Evolutionary conservation across 1,140 invertebrate genomes (phyloP), one percentile per base, ranked within the genome.

Genomic region (Amyelois transitella): DNA sequence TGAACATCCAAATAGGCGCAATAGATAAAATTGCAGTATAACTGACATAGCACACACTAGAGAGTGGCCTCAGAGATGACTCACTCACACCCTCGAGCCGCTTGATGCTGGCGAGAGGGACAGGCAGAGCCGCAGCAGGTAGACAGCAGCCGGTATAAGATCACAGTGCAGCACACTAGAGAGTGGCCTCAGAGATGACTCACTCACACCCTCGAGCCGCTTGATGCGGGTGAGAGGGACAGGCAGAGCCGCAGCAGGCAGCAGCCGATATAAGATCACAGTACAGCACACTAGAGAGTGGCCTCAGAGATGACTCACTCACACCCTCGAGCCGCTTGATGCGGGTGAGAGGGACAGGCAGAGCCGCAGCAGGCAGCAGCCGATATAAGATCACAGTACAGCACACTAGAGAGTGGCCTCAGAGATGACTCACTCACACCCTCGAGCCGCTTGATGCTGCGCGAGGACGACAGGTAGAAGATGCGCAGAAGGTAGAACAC

Each of bases 261-360:
- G 55, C 3, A 96, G 70, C 14, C 97, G 89, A 91, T 91, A 94
- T 7, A 91, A 91, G 84, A 96, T 96, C 1, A 97, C 90, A n/a
- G n/a, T n/a, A n/a, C n/a, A n/a, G n/a, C n/a, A n/a, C n/a, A n/a
- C 25, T 32, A 32, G 7, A 18, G 54, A 58, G 53, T 48, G 49
- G 22, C 53, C 60, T 60, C 51, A 59, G 51, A 77, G 77, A 81
- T 83, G 66, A 92, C 92, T 94, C 91, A 97, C 96, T 94, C 76
- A 94, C 92, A 74, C 94, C 95, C 90, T 98, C 96, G 53, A 98
- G 89, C 57, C 96, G 91, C 87, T 98, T 98, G 12, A 98, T 90
- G 86, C 94, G 55, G 96, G 89, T 18, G 94, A 95, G 0, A 96
- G 95, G 18, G 89, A 89, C 17, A 98, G 86, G 81, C 97, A 98